A percentile compares a stretch with the other conserved stretches of the same genome.
phyloP scores from a whole-genome alignment of 1,140 invertebrate genomes.

The Atta cephalotes region DNA sequence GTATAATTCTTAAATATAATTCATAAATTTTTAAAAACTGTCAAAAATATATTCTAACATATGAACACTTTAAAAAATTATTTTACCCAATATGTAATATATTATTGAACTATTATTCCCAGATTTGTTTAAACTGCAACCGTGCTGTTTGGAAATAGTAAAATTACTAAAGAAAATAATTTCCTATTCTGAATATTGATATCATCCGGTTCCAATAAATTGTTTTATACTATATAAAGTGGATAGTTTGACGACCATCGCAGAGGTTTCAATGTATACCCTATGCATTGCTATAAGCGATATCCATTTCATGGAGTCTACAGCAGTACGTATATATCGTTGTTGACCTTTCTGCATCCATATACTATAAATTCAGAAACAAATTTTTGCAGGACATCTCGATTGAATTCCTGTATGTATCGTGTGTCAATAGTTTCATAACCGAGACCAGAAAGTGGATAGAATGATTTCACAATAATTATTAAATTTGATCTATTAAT shows the following conservation, averaged over 20 bases:
- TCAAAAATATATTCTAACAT: background rate
- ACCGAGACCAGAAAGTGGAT: slow-evolving; percentile 10
- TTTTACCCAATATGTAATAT: background rate
- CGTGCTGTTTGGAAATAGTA: background rate
- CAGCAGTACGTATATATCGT: slow-evolving; percentile 26
- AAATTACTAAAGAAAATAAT: slow-evolving; percentile 28
- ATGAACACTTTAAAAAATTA: background rate
- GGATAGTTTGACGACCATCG: slow-evolving; percentile 4
- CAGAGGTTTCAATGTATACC: slow-evolving; percentile 10
- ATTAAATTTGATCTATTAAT: slow-evolving; percentile 69
- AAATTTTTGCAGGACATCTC: slow-evolving; percentile 55
- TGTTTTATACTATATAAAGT: slow-evolving; percentile 21
- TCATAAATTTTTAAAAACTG: no score
- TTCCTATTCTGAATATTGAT: background rate
- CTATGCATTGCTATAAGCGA: slow-evolving; percentile 4
- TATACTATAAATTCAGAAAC: slow-evolving; percentile 50
- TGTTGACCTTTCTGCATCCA: slow-evolving; percentile 49
- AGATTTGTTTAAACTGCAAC: background rate
- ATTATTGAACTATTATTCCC: background rate
- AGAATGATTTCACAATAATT: slow-evolving; percentile 44
- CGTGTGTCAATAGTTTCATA: slow-evolving; percentile 28
- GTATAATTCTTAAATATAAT: no score
- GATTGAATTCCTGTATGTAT: slow-evolving; percentile 41
- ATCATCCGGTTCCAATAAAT: slow-evolving; percentile 26
- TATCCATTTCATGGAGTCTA: slow-evolving; percentile 46